Evolutionary conservation across 2,888 invertebrate genomes (phyloP), one percentile per base, ranked within the genome.

Genomic region (Teleogryllus oceanicus): DNA sequence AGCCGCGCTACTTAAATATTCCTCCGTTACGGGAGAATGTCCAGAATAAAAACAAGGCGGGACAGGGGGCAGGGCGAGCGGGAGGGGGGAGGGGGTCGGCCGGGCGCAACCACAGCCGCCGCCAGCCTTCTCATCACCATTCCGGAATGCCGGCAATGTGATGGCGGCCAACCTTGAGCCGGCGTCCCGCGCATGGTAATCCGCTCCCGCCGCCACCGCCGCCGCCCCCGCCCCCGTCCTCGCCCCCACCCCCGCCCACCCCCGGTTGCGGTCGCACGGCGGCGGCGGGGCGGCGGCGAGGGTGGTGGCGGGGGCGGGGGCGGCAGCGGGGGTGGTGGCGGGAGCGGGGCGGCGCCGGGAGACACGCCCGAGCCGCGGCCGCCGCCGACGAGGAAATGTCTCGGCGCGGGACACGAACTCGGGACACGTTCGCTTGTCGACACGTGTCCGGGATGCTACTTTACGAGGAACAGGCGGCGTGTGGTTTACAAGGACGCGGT

Each of bases 1-100:
- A 62, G 62, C 62, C 16, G 13, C 62, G 62, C 62, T 62, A 62
- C 62, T 62, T 62, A 62, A 62, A 62, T 62, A 62, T 62, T 62
- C 62, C 62, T 18, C 13, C n/a, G 62, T 62, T 62, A 62, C 62
- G 62, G 62, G 62, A 62, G 62, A 62, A 18, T 62, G 62, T 62
- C n/a, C 62, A 62, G 62, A 62, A 62, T 62, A 62, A 62, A 62
- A 62, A 62, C 62, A 62, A 62, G 62, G 62, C 62, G n/a, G 62
- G 62, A 13, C n/a, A n/a, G 13, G 62, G 62, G n/a, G n/a, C 16
- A 13, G 62, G 62, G 16, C n/a, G 62, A 2, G 62, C 0, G 12
- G 62, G 24, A 24, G 24, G 18, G 62, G 62, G 16, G 12, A 3
- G 0, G 5, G 62, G 5, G 18, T 2, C 62, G 13, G 62, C 62